Base-by-base conservation (phyloP, 2,113 vertebrate genomes). In the Cryptotis parvus region DNA sequence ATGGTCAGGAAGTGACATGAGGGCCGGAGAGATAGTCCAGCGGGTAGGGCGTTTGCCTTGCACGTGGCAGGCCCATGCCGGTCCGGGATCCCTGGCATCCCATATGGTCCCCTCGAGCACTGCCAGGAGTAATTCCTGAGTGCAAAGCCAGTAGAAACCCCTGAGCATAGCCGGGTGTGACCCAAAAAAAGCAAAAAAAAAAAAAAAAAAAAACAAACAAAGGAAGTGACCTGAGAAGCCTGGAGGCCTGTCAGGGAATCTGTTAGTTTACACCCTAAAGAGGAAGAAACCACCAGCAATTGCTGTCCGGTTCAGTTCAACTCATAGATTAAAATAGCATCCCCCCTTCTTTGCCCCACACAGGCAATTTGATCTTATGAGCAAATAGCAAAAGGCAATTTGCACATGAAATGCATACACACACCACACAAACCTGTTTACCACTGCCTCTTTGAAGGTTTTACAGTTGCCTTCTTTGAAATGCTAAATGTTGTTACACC, bases 401-500 rank as follows among this genome's bases (percentile, higher is more conserved):
- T 89, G 33, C 33, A 61, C 66, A n/a, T 31, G 37, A 45, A 26
- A 41, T 41, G 29, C 3, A 26, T 33, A 58, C n/a, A 58, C 45
- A 52, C 43, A 77, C 31, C 15, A 52, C n/a, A 22, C n/a, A 81
- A 39, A 84, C 9, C 43, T 20, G 6, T 65, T 55, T 43, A 29
- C 70, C 49, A 9, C 79, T 84, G 29, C 15, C 75, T 84, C 84
- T 45, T 49, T 80, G 80, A 0, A 61, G 26, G 33, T 82, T 84
- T 70, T n/a, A 83, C 9, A 76, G 4, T 80, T 90, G 55, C 33
- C 87, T 93, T 86, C 37, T 92, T 78, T 90, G 77, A 92, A 93
- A 90, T 65, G 24, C 26, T 41, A 66, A 79, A 78, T 78, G 3
- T 65, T 70, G 20, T 76, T 65, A 87, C 49, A 85, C 84, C 18